phyloP scores from a whole-genome alignment of 2,888 invertebrate genomes.

The Idaea biselata region DNA sequence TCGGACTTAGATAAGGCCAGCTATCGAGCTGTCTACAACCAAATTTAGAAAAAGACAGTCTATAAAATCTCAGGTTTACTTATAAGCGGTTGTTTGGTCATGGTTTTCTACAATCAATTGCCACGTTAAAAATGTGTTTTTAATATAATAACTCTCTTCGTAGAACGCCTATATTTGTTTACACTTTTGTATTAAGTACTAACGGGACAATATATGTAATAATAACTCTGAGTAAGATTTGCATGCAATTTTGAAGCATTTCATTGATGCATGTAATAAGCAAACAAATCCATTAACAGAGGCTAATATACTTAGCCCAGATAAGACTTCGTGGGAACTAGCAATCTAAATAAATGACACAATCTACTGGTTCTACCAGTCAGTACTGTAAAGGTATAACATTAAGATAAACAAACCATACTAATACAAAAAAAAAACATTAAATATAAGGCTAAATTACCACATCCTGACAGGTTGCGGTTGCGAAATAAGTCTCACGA shows the following conservation, averaged over 20 bases:
- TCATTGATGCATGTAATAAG: not conserved
- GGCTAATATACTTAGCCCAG: not conserved
- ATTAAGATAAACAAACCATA: slow-evolving; percentile 1
- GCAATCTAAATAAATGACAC: not conserved
- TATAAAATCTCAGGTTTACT: no score
- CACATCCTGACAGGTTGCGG: slow-evolving; percentile 31
- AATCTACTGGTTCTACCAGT: slow-evolving; percentile 5
- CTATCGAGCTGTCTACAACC: no score
- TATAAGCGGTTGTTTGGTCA: no score
- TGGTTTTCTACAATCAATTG: no score
- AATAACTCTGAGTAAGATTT: not conserved
- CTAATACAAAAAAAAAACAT: slow-evolving; percentile 6
- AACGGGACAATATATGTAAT: not conserved
- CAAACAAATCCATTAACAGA: not conserved
- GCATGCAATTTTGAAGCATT: not conserved
- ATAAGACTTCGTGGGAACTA: not conserved
- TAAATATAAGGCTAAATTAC: slow-evolving; percentile 22
- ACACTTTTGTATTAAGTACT: not conserved
- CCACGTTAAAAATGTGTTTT: no score
- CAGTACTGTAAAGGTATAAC: slow-evolving; percentile 4
- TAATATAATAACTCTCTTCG: no score
- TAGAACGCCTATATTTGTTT: not conserved
- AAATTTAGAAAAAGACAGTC: no score
- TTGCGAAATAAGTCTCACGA: slow-evolving; percentile 25
- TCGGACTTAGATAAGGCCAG: no score